These are phyloP conservation scores for Aselliscus stoliczkanus DNA, from an alignment of 2,797 vertebrate species.

Conservation along the genomic window DNA sequence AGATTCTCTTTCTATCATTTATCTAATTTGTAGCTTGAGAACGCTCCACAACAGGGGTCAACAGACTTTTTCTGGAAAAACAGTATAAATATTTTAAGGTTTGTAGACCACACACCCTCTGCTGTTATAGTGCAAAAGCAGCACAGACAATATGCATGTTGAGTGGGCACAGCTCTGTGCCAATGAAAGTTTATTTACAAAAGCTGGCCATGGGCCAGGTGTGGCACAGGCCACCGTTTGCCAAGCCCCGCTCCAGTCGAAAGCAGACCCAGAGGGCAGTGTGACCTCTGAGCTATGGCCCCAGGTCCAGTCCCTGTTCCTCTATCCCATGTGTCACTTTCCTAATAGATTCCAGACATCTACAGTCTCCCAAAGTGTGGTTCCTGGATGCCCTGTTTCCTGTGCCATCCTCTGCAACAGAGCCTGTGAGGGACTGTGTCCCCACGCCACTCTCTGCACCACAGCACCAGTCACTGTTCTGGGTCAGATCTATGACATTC, in stretches of 20 bases:
- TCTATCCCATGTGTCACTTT: background rate
- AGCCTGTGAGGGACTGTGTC: background rate
- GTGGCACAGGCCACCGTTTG: background rate
- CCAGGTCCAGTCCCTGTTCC: background rate
- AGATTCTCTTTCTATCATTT: background rate
- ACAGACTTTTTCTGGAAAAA: background rate
- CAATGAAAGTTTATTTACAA: background rate
- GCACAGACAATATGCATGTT: background rate
- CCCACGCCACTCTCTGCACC: background rate
- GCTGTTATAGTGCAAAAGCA: background rate
- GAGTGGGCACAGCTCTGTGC: background rate
- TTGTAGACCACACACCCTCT: background rate
- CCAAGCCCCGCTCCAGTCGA: background rate
- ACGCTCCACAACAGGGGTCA: background rate
- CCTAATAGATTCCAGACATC: background rate
- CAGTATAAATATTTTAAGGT: background rate
- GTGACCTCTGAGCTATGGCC: background rate
- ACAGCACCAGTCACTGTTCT: background rate
- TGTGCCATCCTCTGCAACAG: background rate
- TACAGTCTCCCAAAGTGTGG: background rate
- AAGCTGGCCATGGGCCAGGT: background rate
- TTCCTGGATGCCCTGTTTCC: background rate
- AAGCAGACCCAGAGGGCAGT: background rate
- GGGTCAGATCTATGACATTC: background rate
- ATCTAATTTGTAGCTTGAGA: background rate